Evolutionary conservation across 2,113 vertebrate species (phyloP).

Genomic region (Zosterops japonicus): DNA sequence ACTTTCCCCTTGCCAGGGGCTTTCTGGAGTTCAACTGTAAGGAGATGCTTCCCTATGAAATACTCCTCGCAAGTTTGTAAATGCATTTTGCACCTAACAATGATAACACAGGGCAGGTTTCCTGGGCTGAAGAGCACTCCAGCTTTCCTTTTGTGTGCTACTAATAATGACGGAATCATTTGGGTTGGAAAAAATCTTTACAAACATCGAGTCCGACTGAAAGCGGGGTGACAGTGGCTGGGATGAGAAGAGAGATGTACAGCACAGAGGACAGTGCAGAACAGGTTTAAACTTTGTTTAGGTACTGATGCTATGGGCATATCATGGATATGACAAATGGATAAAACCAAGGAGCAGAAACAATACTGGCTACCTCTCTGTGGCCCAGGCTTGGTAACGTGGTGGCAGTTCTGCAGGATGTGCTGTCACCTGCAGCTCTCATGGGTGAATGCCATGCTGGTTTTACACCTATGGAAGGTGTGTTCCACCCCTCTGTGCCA

Average conservation of each 20-base stretch:
- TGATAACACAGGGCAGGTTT: background rate
- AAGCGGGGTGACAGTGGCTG: rapidly evolving
- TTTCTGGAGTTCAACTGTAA: background rate
- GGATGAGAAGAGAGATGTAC: background rate
- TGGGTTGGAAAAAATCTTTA: background rate
- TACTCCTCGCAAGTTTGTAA: background rate
- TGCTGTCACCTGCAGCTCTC: background rate
- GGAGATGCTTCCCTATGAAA: background rate
- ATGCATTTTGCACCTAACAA: background rate
- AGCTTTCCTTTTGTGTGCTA: background rate
- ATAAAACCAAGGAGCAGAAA: background rate
- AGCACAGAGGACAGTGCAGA: background rate
- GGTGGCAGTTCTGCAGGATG: background rate
- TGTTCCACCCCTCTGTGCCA: background rate
- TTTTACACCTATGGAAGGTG: background rate
- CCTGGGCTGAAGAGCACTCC: background rate
- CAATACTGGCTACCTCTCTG: background rate
- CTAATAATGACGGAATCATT: background rate
- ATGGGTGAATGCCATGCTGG: rapidly evolving
- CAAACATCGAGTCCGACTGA: background rate
- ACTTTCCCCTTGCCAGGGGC: background rate
- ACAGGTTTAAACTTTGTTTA: background rate
- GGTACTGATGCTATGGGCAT: background rate
- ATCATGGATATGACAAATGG: background rate
- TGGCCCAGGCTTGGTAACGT: background rate